Base-by-base conservation (phyloP, 2,113 vertebrate genomes). In the Lontra canadensis region DNA sequence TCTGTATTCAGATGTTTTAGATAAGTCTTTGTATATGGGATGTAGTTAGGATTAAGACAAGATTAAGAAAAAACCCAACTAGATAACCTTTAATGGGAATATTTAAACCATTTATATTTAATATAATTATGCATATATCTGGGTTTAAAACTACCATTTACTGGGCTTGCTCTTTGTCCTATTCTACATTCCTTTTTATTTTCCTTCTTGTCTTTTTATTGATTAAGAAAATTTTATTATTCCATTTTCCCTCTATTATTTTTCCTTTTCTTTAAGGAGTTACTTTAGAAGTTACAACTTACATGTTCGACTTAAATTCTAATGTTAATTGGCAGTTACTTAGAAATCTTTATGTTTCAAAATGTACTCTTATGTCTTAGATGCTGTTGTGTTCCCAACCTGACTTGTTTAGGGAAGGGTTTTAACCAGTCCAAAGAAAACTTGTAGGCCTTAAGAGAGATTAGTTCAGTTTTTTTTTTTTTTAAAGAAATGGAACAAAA, bases 21-120 rank as follows among this genome's bases (percentile, higher is more conserved):
- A 44, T 76, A 14, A 69, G 11, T 92, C 34, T 88, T 95, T 90
- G 79, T 79, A 84, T 87, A 49, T 90, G 36, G 29, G 7, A 29
- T 81, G 3, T 49, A 84, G 69, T 71, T 88, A 47, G n/a, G 1
- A 49, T 49, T 59, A 59, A 59, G 63, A 18, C 49, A 52, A 52
- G 49, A 17, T 52, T 52, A 52, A 52, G 49, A 36, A 73, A 73
- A 82, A 79, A 81, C 81, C 12, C n/a, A 86, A 3, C 52, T 6
- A 49, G 11, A 55, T 59, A 76, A 55, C 12, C 20, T 76, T 81
- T 94, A 49, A 29, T 61, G 83, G 36, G 7, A 95, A 79, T 97
- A 78, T 89, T 85, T 95, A 85, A 61, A 31, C 20, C 39, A 80
- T 61, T 96, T 91, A 88, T 81, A 59, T 42, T 93, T 93, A 90